These are phyloP conservation scores for Pheosia tremula DNA, from an alignment of 2,888 invertebrate genomes.

Conservation along the genomic window DNA sequence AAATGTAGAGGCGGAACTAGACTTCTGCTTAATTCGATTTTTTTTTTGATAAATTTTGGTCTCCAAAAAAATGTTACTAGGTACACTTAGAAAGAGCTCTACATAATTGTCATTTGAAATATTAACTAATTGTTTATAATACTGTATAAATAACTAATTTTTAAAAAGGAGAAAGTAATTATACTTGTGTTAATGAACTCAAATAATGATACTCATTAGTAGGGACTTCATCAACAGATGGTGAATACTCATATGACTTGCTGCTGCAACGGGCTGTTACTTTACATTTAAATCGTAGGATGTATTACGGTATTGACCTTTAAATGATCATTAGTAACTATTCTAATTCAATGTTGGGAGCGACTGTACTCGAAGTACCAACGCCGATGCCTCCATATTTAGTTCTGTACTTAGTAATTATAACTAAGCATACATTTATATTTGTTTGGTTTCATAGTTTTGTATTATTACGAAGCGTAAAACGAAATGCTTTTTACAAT, in stretches of 20 bases:
- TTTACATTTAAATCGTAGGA: constrained; percentile 16
- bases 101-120: neutral
- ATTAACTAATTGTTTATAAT: constrained; percentile 10
- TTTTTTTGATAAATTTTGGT: constrained; percentile 19
- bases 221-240: neutral
- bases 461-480: too few species aligned
- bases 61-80: neutral
- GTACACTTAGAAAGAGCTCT: too few species aligned
- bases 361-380: too few species aligned
- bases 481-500: too few species aligned
- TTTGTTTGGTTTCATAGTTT: too few species aligned
- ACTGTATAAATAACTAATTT: constrained; percentile 7
- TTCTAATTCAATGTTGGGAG: constrained; percentile 21
- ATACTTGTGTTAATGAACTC: constrained; percentile 8
- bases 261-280: constrained; percentile 12
- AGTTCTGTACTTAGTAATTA: too few species aligned
- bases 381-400: too few species aligned
- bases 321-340: constrained; percentile 15
- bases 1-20: constrained; percentile 20
- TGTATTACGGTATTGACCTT: constrained; percentile 31
- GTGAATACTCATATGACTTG: constrained; percentile 4
- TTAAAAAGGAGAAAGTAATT: neutral
- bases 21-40: constrained; percentile 30
- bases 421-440: too few species aligned
- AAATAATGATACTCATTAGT: constrained; percentile 8